Base-by-base conservation (phyloP, 37 sponge, comb jelly and placozoan species). In the Cladorhizidae sp. region DNA sequence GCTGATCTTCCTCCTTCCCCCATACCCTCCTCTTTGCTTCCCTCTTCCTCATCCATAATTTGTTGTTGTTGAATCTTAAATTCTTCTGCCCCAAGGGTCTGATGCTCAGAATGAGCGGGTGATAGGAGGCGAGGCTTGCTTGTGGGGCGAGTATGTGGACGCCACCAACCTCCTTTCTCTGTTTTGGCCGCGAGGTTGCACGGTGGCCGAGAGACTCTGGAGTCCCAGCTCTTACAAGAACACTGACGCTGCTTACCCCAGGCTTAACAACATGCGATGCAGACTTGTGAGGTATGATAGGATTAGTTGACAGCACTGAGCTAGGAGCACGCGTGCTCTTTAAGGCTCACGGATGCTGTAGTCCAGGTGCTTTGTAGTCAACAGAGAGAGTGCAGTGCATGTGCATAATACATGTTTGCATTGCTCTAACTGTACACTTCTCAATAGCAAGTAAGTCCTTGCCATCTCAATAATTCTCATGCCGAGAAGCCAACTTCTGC, bases 131-230 rank as follows among this genome's bases (percentile, higher is more conserved):
- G 90, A 94, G 63, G 90, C 86, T 6, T 92, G 93, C 69, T 61
- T 97, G 70, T 97, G 95, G 95, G 90, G 81, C 15, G 95, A 97
- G 81, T 94, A 49, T 86, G 98, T 94, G 54, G 98, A 97, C 67
- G 69, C 74, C 20, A 94, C 98, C 22, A 97, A 97, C 88, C 80
- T 94, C 40, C 77, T 97, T 33, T 79, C 92, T 0, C 78, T 91
- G 37, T 76, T 85, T 23, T 96, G 95, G 95, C 98, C 98, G 33
- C 77, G 95, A 31, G 98, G 89, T 22, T 69, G 95, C 74, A 86
- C 98, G 18, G 89, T 88, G 42, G 95, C 74, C 6, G 98, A 97
- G 84, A 75, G 95, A 51, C 89, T 97, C 73, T 97, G 98, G 98
- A 94, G 95, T 64, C 59, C 55, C 20, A 49, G 56, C 63, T 45